A percentile compares a stretch with the other conserved stretches of the same genome.
phyloP scores from a whole-genome alignment of 1,140 invertebrate species.

The Macrobrachium rosenbergii region DNA sequence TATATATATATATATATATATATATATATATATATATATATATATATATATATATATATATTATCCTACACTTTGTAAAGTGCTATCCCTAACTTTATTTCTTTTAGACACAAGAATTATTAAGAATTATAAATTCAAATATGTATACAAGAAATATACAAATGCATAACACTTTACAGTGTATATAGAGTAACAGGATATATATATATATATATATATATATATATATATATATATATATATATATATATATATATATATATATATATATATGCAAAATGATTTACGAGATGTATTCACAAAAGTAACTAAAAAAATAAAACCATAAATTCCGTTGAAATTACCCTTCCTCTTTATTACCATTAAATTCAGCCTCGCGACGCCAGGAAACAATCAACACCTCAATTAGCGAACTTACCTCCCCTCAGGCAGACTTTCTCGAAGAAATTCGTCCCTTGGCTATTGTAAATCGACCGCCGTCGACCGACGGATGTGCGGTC shows the following conservation, averaged over 20 bases:
- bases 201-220: conserved; percentile 43
- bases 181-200: too few relatives aligned
- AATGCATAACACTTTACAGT: too few relatives aligned
- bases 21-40: conserved; percentile 42
- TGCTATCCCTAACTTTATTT: too few relatives aligned
- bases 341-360: neutral
- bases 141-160: too few relatives aligned
- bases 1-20: conserved; percentile 13
- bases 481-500: conserved; percentile 72
- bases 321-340: too few relatives aligned
- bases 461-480: conserved; percentile 69
- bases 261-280: conserved; percentile 38
- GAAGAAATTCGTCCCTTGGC: conserved; percentile 72
- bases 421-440: conserved; percentile 74
- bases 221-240: conserved; percentile 14
- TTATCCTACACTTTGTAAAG: too few relatives aligned
- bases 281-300: neutral
- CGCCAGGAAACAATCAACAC: neutral
- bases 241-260: too few relatives aligned
- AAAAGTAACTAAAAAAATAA: neutral
- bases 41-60: conserved; percentile 4
- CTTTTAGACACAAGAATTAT: too few relatives aligned
- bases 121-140: too few relatives aligned
- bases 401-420: conserved; percentile 1
- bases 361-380: neutral